phyloP scores from a whole-genome alignment of 2,797 vertebrate genomes.

The Remorina albescens region DNA sequence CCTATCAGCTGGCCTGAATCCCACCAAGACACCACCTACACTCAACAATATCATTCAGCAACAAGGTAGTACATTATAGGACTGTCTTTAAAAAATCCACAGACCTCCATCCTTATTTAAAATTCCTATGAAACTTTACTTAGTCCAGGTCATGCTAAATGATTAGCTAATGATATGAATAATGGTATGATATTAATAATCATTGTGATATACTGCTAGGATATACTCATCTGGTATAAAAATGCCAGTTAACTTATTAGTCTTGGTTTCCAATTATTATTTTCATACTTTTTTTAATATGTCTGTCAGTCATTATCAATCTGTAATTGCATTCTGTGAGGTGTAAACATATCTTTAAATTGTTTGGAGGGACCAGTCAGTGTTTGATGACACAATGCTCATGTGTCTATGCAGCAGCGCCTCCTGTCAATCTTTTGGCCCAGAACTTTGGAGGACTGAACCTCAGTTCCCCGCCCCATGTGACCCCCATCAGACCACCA shows the following conservation, averaged over 20 bases:
- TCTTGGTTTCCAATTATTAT: neutral
- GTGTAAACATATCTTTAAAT: neutral
- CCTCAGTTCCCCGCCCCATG: slow-evolving; percentile 87
- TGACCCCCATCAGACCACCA: slow-evolving; percentile 85
- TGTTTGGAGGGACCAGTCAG: neutral
- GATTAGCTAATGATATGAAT: neutral
- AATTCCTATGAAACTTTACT: neutral
- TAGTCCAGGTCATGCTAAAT: neutral
- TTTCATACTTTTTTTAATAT: neutral
- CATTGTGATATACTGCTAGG: neutral
- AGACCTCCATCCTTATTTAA: neutral
- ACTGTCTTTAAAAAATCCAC: neutral
- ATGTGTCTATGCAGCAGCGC: slow-evolving; percentile 84
- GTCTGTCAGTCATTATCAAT: neutral
- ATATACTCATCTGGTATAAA: neutral
- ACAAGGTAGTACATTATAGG: slow-evolving; percentile 86
- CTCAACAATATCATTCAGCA: slow-evolving; percentile 97
- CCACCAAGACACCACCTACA: slow-evolving; percentile 94
- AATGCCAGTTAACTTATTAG: neutral
- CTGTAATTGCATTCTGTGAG: no score
- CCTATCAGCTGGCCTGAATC: slow-evolving; percentile 93
- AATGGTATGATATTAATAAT: neutral
- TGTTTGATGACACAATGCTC: neutral
- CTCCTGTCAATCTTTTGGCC: slow-evolving; percentile 89
- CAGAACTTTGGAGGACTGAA: slow-evolving; percentile 93